Conservation (phyloP, 2,113 vertebrate species). For the Hydrolagus affinis region DNA sequence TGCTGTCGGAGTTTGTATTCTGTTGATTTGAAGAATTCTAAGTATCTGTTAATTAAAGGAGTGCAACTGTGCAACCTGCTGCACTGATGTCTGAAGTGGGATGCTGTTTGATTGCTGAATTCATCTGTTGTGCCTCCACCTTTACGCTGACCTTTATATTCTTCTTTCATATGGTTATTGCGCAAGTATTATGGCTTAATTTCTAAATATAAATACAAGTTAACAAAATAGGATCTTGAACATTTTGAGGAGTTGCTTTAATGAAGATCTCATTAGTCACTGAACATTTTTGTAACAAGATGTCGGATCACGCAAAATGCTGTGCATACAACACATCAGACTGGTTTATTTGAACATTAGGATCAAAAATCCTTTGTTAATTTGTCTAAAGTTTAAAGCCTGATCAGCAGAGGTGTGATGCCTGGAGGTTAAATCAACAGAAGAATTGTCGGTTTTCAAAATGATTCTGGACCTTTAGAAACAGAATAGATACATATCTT, state of each 20-base stretch:
- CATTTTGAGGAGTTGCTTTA: background rate
- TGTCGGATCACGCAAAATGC: too few relatives aligned
- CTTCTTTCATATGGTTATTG: background rate
- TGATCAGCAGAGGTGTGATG: too few relatives aligned
- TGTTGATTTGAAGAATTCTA: background rate
- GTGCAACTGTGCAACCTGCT: background rate
- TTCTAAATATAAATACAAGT: background rate
- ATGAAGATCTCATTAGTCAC: background rate
- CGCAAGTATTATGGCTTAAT: background rate
- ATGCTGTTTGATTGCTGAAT: background rate
- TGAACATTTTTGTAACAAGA: background rate
- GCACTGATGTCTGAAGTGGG: background rate
- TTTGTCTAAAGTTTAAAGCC: too few relatives aligned
- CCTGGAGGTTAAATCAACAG: too few relatives aligned
- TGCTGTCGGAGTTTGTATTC: background rate
- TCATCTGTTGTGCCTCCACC: background rate
- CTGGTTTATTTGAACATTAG: too few relatives aligned
- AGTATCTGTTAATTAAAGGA: conserved; percentile 5
- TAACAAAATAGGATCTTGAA: background rate
- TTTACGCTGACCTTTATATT: background rate
- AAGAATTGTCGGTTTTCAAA: too few relatives aligned
- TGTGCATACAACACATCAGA: too few relatives aligned
- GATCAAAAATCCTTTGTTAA: too few relatives aligned
- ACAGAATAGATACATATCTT: too few relatives aligned
- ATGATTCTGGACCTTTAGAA: too few relatives aligned